Base-by-base conservation (phyloP, 2,888 invertebrate species). In the Amphipoea oculea region DNA sequence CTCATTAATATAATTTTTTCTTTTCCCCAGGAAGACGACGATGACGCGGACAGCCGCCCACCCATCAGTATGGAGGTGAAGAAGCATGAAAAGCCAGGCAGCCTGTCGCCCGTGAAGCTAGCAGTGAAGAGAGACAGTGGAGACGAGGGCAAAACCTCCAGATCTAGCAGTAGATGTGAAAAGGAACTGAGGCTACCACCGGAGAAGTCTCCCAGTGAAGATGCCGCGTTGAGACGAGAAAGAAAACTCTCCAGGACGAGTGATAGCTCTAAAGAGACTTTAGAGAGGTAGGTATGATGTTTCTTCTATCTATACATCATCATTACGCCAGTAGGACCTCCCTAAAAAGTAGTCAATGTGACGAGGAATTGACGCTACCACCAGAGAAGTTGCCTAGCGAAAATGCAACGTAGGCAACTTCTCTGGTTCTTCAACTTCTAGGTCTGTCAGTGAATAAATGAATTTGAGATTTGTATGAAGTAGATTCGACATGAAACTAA, bases 31-130 rank as follows among this genome's bases (percentile, higher is more conserved):
- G 84, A 88, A 90, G 85, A 82, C 91, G 86, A 90, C 88, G 90
- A 95, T 88, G 91, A 96, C 40, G 40, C 40, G 40, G 40, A 40
- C 95, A 96, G 93, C 91, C 90, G 85, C 86, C 87, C 90, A 90
- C 81, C 89, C 87, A 79, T 90, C 93, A 94, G 94, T 94, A 96
- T 96, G 96, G 96, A 97, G 96, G 92, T 97, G 95, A 97, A 96
- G 91, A 95, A 94, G 89, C 92, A 93, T 89, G 96, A 96, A 73
- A 96, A 96, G 92, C 91, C 96, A 89, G 96, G 96, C 94, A 96
- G 93, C 89, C 89, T 96, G 83, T 96, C 96, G 89, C 96, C 96
- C 81, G 93, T 95, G 82, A 95, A 93, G 89, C 92, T 92, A 84
- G 89, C 92, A 77, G 86, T 93, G 72, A 95, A 94, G 82, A 89